Base-by-base conservation (phyloP, 2,888 invertebrate species). In the Dendrolimus pini region DNA sequence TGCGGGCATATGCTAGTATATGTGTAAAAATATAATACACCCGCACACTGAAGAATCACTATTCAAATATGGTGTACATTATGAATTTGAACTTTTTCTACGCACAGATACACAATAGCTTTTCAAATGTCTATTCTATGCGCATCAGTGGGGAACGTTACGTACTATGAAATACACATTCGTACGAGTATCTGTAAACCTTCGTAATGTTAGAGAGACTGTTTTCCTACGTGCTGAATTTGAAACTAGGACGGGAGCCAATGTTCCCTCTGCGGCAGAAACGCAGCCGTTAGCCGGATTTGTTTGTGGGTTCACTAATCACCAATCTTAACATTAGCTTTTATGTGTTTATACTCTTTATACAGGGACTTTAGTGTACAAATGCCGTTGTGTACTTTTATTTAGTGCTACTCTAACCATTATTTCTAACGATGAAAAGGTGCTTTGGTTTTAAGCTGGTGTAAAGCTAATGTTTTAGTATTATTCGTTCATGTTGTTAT, bases 321-420 rank as follows among this genome's bases (percentile, higher is more conserved):
- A 69, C 68, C 68, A 70, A 71, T 74, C 71, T 71, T 65, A 71
- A 63, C 70, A 69, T 74, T 75, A 72, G 74, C 67, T 71, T 72
- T 74, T 72, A 74, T 70, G 68, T 62, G 65, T 64, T 65, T 69
- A 30, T 71, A 70, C 67, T 62, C 64, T 64, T 65, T 69, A 30
- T 71, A 70, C 67, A 63, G 66, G 58, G 62, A 58, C 57, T 59
- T 60, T 60, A 68, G 64, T 66, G 58, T 55, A 52, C 58, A 60
- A 67, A 68, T 65, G 67, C 59, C 65, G 65, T 62, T 60, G 64
- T 64, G 52, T 64, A 59, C 64, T 62, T 64, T 65, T 62, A 62
- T 63, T 65, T 56, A 58, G 56, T 59, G 56, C 41, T 59, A 54
- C 61, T 62, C 56, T 55, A 60, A 58, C 52, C 62, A 58, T 59